Base-by-base conservation (phyloP, 2,113 vertebrate species). In the Panthera uncia region DNA sequence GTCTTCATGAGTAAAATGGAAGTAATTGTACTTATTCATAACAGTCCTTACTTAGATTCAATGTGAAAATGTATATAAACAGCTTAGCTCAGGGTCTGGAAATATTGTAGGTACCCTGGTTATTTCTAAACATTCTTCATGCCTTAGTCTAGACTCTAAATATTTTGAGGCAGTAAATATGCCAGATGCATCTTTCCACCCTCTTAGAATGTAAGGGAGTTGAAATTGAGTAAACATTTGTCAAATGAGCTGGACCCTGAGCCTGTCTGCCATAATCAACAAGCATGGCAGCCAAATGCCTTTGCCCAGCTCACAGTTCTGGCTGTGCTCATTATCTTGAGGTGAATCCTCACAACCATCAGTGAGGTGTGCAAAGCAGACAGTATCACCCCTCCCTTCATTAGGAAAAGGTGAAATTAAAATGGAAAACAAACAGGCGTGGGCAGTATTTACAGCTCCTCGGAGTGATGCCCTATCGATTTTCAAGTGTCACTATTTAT, bases 401-500 rank as follows among this genome's bases (percentile, higher is more conserved):
- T 79, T 91, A 95, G 82, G 66, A 88, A 94, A 92, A 91, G 85
- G 84, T 81, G 73, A 97, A 78, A 94, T 89, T 82, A 95, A 91
- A 97, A 23, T 83, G 73, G 92, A 92, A 93, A 89, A 91, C 69
- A 90, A 92, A 95, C 1, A 94, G 65, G 83, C 2, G 0, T 33
- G 79, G 82, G 84, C 69, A 89, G 83, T 55, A 81, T 65, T 61
- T 90, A 41, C 16, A 38, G 92, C 50, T 95, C 74, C 81, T 88
- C 6, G 65, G 86, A 97, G 85, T 48, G 21, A 90, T 68, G 65
- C 68, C 90, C 90, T 97, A 96, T 94, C 0, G 16, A 96, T 98
- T 98, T 95, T 71, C 79, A 96, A 76, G 65, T 91, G 82, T 95
- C 97, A 89, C 69, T 94, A 95, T 96, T 96, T 97, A 88, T 96